Conservation (phyloP, 37 sponge, comb jelly and placozoan species). For the Ianthella basta region DNA sequence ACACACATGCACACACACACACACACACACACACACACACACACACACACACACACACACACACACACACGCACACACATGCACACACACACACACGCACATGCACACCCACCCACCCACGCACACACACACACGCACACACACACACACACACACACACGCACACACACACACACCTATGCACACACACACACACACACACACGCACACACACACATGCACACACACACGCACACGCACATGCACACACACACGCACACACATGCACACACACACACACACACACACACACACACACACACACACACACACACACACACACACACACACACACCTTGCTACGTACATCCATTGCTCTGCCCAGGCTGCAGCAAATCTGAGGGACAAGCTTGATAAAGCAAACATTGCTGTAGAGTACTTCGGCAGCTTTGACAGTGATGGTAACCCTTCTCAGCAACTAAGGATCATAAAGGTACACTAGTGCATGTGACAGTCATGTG, state of each 20-base stretch:
- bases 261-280: constrained; percentile 11
- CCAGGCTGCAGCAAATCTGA: not conserved
- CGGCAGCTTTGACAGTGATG: no score
- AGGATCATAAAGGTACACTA: no score
- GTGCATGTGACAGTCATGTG: no score
- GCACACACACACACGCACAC: constrained; percentile 24
- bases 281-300: constrained; percentile 29
- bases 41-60: not conserved
- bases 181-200: constrained; percentile 7
- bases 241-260: constrained; percentile 19
- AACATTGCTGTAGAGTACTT: no score
- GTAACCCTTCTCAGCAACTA: no score
- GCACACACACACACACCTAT: constrained; percentile 14
- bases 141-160: constrained; percentile 29
- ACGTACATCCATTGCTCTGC: not conserved
- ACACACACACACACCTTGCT: constrained; percentile 12
- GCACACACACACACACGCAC: constrained; percentile 24
- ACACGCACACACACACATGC: constrained; percentile 13
- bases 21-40: not conserved
- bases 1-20: no score
- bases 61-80: constrained; percentile 15
- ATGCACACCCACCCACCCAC: constrained; percentile 8
- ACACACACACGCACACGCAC: constrained; percentile 16
- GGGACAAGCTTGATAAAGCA: not conserved
- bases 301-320: constrained; percentile 29